These are phyloP conservation scores for Phaedon cochleariae DNA, from an alignment of 2,888 invertebrate genomes.

Conservation along the genomic window DNA sequence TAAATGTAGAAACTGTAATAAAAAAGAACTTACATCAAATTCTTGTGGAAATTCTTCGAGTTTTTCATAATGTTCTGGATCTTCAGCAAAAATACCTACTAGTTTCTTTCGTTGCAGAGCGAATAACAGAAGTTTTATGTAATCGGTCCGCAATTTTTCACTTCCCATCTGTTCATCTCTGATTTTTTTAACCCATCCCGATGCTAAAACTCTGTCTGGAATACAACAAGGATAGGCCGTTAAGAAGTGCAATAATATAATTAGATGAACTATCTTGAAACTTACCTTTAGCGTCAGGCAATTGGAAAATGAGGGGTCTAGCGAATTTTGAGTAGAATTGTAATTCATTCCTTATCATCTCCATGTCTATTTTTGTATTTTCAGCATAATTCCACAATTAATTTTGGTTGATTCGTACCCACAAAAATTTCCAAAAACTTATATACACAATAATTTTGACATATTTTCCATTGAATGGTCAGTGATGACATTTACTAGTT, in stretches of 20 bases:
- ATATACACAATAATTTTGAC: conserved; percentile 18
- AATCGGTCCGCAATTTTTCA: conserved; percentile 56
- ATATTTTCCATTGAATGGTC: conserved; percentile 1
- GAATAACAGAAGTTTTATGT: conserved; percentile 62
- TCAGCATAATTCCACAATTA: not conserved
- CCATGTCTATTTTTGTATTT: conserved; percentile 34
- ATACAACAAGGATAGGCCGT: not conserved
- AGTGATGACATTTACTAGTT: conserved; percentile 1
- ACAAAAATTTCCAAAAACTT: conserved; percentile 10
- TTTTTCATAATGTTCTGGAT: conserved; percentile 53
- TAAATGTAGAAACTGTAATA: too few species aligned
- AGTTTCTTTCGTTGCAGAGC: conserved; percentile 60
- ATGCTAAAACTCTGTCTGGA: conserved; percentile 61
- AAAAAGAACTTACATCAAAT: conserved; percentile 46
- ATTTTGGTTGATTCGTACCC: not conserved
- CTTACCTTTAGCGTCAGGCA: conserved; percentile 59
- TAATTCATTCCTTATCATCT: conserved; percentile 53
- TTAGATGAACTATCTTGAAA: too few species aligned
- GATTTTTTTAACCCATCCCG: conserved; percentile 62
- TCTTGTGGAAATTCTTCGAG: conserved; percentile 54
- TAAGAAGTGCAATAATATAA: too few species aligned
- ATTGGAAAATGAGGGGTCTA: conserved; percentile 59
- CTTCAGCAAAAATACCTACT: conserved; percentile 59
- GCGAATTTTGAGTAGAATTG: conserved; percentile 61
- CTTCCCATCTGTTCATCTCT: conserved; percentile 48